These are phyloP conservation scores for Nezara viridula DNA, from an alignment of 2,888 invertebrate genomes.

Conservation along the genomic window DNA sequence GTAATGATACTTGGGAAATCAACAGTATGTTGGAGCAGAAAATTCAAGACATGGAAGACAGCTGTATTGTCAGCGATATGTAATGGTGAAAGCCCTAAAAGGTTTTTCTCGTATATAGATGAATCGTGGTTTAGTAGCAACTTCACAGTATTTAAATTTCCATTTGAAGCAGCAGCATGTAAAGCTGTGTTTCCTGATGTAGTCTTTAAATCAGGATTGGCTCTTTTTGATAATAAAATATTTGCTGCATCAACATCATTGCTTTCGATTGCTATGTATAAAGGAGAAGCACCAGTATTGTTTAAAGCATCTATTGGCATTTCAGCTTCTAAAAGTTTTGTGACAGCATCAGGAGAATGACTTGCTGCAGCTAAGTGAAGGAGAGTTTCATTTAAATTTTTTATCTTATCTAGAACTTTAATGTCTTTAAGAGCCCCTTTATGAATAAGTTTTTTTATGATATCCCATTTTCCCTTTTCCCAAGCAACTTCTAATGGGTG, in stretches of 20 bases:
- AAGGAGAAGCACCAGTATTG: neutral
- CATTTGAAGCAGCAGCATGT: constrained; percentile 23
- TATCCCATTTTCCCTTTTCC: constrained; percentile 34
- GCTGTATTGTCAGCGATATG: neutral
- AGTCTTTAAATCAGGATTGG: neutral
- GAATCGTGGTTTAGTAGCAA: constrained; percentile 1
- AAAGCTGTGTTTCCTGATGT: constrained; percentile 12
- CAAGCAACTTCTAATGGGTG: neutral
- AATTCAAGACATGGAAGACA: neutral
- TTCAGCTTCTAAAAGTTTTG: neutral
- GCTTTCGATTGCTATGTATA: neutral
- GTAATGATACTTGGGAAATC: constrained; percentile 6
- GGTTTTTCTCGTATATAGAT: constrained; percentile 30
- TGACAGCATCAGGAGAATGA: constrained; percentile 18
- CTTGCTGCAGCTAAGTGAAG: constrained; percentile 6
- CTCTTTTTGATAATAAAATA: neutral
- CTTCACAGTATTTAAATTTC: constrained; percentile 8
- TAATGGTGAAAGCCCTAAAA: neutral
- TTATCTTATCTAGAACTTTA: constrained; percentile 2
- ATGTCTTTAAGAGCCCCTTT: neutral
- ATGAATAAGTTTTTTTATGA: constrained; percentile 9
- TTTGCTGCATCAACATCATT: neutral
- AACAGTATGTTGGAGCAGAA: neutral
- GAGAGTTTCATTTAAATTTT: constrained; percentile 10
- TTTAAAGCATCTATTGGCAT: neutral